Base-by-base conservation (phyloP, 1,140 invertebrate species). In the Hyposmocoma kahamanoa region DNA sequence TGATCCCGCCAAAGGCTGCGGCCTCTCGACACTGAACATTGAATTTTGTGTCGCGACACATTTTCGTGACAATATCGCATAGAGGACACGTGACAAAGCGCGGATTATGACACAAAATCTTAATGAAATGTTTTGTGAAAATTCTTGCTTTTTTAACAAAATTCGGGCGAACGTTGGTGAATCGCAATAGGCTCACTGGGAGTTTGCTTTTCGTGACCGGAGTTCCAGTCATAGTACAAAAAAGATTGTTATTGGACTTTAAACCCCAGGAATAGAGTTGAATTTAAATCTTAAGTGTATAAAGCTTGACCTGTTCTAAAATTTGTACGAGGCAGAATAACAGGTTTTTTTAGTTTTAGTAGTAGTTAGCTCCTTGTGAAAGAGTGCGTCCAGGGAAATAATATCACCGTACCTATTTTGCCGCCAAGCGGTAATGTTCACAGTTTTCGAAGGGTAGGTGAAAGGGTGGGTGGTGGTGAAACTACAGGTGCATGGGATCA, bases 31-130 rank as follows among this genome's bases (percentile, higher is more conserved):
- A 49, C 38, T 54, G 62, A 63, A 71, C 67, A 72, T 72, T 68
- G 61, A 75, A 72, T 72, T 64, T 64, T 22, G 51, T 72, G 55
- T 62, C 48, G 46, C 46, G 52, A 60, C 59, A 67, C 62, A 64
- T 71, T 67, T 67, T 56, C 53, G 22, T 53, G 34, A 52, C 47
- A 59, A 62, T 30, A 30, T 30, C 28, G 13, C 28, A n/a, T 30
- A 10, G 2, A n/a, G 10, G 28, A n/a, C n/a, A n/a, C n/a, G 28
- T 11, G 10, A 13, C 13, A 30, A 30, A 30, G 10, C 28, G 13
- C 28, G 28, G 28, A 30, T 30, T 30, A 30, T 30, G 13, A 2
- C 13, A 13, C 6, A 13, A 1, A 1, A 30, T 13, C 28, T 13
- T n/a, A 30, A 30, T 13, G 13, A 1, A 30, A 30, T 30, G 28